Evolutionary conservation across 2,888 invertebrate species (phyloP).

Genomic region (Dendrolimus houi): DNA sequence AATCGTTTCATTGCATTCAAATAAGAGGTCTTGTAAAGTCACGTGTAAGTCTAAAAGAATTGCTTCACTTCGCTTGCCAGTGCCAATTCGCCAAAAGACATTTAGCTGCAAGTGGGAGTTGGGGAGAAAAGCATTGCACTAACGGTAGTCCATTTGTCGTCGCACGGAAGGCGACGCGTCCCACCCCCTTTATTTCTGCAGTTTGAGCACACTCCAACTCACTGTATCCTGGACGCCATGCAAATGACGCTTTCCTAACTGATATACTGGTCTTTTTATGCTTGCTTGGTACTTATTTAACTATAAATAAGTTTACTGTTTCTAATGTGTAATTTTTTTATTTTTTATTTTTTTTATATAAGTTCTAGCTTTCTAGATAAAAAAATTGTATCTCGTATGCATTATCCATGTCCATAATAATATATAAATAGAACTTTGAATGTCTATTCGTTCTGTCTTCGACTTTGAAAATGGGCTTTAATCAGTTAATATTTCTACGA

Average conservation of each 20-base stretch:
- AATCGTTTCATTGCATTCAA: conserved; percentile 6
- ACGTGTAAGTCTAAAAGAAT: not conserved
- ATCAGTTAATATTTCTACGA: too few species aligned
- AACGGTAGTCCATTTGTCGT: conserved; percentile 34
- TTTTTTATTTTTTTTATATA: too few species aligned
- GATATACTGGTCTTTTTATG: not conserved
- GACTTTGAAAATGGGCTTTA: too few species aligned
- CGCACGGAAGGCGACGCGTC: conserved; percentile 16
- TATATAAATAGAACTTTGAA: too few species aligned
- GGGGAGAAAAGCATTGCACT: conserved; percentile 21
- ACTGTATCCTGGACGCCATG: conserved; percentile 26
- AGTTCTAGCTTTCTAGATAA: too few species aligned
- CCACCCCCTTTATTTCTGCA: conserved; percentile 23
- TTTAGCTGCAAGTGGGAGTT: conserved; percentile 5
- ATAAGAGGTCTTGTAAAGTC: conserved; percentile 8
- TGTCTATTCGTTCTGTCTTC: too few species aligned
- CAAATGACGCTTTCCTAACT: not conserved
- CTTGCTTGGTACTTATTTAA: not conserved
- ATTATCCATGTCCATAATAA: too few species aligned
- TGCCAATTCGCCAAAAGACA: not conserved
- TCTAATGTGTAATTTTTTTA: too few species aligned
- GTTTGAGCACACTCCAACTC: conserved; percentile 19
- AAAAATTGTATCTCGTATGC: too few species aligned
- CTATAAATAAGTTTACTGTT: too few species aligned
- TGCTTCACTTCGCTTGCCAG: not conserved